Base-by-base conservation (phyloP, 2,888 invertebrate genomes). In the Pandemis heparana region DNA sequence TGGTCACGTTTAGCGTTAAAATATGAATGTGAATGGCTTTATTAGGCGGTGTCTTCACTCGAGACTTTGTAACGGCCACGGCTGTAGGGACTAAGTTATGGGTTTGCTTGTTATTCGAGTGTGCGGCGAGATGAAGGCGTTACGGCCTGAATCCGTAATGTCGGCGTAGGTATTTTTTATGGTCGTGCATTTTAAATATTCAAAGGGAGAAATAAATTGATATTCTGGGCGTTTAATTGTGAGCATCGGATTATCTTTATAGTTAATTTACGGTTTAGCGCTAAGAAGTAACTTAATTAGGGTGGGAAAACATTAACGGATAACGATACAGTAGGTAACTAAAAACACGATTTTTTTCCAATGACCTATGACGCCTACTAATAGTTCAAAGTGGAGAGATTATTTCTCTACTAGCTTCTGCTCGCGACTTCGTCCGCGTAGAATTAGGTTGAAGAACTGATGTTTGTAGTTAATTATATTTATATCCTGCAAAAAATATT, bases 41-140 rank as follows among this genome's bases (percentile, higher is more conserved):
- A 87, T 87, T 83, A 80, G 87, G 85, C 92, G 89, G 91, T 83
- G 80, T 82, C 88, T 89, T 89, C 88, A 82, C 82, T 79, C 78
- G 80, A 81, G 87, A 88, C 88, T 88, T 87, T 85, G 89, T 89
- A 87, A 82, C 85, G 78, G 79, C 12, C 90, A 91, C 53, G 53
- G 91, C 92, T 92, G 91, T 92, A 90, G 79, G 79, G 80, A 77
- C 79, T 90, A 90, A 91, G 90, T 92, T 91, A 91, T 85, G 87
- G 87, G 85, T 87, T 87, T 82, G 83, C 85, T 86, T 86, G 87
- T 88, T 85, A 87, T 86, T 86, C 82, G 84, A 86, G 85, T 82
- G 79, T 79, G 89, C 92, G 93, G 92, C 87, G 81, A 91, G 90
- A 92, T 92, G 86, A 92, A 92, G 91, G 91, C 85, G 86, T 85